These are phyloP conservation scores for Matsumurasca onukii DNA, from an alignment of 1,140 invertebrate genomes.

Conservation along the genomic window DNA sequence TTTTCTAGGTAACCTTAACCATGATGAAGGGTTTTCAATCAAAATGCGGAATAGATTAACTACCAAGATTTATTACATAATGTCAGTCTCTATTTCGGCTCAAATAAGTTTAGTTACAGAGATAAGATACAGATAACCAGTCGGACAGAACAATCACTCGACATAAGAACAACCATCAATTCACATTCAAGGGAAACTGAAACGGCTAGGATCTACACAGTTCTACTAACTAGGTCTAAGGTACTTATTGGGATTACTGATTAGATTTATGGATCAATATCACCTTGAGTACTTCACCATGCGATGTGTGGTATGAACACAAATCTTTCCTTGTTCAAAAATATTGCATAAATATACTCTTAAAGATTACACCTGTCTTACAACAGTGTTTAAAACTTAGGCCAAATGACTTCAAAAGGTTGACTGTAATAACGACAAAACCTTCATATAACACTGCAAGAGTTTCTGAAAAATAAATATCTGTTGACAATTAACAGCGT, in stretches of 20 bases:
- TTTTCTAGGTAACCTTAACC: too few relatives aligned
- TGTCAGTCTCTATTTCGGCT: constrained; percentile 21
- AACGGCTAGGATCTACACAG: background rate
- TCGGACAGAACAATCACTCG: constrained; percentile 2
- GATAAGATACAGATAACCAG: background rate
- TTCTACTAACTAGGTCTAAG: background rate
- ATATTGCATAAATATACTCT: background rate
- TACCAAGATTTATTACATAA: constrained; percentile 10
- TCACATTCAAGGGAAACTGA: background rate
- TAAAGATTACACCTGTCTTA: too few relatives aligned
- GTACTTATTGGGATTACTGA: background rate
- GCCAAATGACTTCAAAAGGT: too few relatives aligned
- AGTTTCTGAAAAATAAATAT: too few relatives aligned
- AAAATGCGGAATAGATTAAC: too few relatives aligned
- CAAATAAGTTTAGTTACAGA: constrained; percentile 1
- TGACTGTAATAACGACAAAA: too few relatives aligned
- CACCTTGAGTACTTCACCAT: background rate
- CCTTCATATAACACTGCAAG: too few relatives aligned
- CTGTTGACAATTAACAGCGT: too few relatives aligned
- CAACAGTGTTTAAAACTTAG: too few relatives aligned
- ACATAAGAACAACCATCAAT: background rate
- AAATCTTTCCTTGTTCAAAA: background rate
- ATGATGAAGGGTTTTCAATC: too few relatives aligned
- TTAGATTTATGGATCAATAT: background rate
- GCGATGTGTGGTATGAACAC: too few relatives aligned